Evolutionary conservation across 2,113 vertebrate genomes (phyloP).

Genomic region (Perca flavescens): DNA sequence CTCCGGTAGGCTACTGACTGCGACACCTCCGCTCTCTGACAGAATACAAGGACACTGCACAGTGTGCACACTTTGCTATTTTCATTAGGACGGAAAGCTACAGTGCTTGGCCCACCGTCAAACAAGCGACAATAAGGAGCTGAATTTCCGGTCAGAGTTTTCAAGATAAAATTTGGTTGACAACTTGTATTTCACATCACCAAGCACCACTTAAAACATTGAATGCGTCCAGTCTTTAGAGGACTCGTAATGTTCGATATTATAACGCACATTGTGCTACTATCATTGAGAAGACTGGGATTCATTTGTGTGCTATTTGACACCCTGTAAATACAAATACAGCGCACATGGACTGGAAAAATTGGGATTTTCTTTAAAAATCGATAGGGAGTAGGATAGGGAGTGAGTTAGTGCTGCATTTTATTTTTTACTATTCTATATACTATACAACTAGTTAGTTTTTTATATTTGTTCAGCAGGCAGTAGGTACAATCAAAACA

Average conservation of each 20-base stretch:
- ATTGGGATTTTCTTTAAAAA: neutral
- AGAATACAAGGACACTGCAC: constrained; percentile 41
- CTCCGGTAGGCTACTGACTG: neutral
- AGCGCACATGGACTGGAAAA: neutral
- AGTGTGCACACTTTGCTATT: constrained; percentile 35
- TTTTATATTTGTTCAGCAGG: neutral
- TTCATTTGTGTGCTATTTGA: neutral
- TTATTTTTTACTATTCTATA: too few relatives aligned
- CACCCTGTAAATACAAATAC: neutral
- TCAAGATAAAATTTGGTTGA: constrained; percentile 50
- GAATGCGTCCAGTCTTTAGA: neutral
- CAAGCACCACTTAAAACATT: neutral
- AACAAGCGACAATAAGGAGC: fast-evolving
- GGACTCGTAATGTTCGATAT: neutral
- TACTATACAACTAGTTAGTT: too few relatives aligned
- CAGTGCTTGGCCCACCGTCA: constrained; percentile 13
- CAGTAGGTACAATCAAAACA: neutral
- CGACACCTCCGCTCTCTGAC: neutral
- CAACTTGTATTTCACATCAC: neutral
- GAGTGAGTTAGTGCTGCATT: neutral
- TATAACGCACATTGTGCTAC: too few relatives aligned
- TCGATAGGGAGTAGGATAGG: neutral
- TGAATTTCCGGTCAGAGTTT: constrained; percentile 18
- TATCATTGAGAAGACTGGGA: neutral
- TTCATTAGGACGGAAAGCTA: constrained; percentile 31